These are phyloP conservation scores for Sinocyclocheilus maitianheensis DNA, from an alignment of 2,113 vertebrate genomes.

Conservation along the genomic window DNA sequence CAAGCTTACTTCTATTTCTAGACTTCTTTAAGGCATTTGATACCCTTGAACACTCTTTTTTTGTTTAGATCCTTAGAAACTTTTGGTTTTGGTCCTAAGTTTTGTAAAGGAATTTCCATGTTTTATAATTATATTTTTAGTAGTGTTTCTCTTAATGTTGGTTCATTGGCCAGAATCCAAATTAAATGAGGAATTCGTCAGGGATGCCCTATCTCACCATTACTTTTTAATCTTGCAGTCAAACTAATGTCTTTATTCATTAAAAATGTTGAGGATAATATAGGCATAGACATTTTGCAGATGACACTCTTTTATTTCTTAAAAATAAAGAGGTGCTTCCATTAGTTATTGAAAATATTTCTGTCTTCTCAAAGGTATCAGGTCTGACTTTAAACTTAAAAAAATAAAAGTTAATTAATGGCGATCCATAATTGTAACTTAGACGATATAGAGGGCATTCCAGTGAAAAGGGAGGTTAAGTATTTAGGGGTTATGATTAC, in stretches of 20 bases:
- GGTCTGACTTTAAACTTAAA: too few relatives aligned
- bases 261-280: neutral
- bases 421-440: too few relatives aligned
- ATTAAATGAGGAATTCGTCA: neutral
- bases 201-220: too few relatives aligned
- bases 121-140: neutral
- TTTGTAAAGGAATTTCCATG: neutral
- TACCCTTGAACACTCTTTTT: neutral
- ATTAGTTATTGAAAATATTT: too few relatives aligned
- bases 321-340: neutral
- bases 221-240: neutral
- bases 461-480: too few relatives aligned
- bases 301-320: neutral
- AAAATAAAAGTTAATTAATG: too few relatives aligned
- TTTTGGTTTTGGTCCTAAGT: neutral
- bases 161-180: neutral
- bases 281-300: neutral
- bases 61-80: neutral
- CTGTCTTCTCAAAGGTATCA: too few relatives aligned
- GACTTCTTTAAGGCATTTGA: neutral
- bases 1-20: neutral
- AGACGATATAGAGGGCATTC: too few relatives aligned
- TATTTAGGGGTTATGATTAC: too few relatives aligned
- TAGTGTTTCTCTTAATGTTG: neutral
- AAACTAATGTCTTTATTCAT: neutral